These are phyloP conservation scores for Myotis pilosus DNA, from an alignment of 2,797 vertebrate species.

Conservation along the genomic window DNA sequence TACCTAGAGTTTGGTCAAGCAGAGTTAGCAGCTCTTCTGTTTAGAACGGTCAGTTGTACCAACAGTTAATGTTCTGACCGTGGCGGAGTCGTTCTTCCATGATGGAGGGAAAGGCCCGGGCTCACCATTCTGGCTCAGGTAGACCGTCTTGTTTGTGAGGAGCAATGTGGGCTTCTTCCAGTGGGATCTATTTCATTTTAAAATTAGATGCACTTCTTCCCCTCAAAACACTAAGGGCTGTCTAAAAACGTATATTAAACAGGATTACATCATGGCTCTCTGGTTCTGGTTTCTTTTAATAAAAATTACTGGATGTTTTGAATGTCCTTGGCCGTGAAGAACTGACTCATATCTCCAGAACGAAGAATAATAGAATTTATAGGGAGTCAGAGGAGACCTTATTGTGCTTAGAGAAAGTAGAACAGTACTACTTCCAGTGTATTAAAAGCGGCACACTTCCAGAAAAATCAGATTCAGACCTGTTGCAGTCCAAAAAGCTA, in stretches of 20 bases:
- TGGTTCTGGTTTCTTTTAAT: neutral
- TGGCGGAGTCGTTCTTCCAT: neutral
- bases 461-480: constrained; percentile 4
- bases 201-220: neutral
- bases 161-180: neutral
- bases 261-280: neutral
- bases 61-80: neutral
- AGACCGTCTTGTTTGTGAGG: neutral
- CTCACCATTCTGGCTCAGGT: neutral
- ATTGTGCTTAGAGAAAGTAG: neutral
- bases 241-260: neutral
- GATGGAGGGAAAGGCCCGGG: neutral
- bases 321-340: constrained; percentile 40
- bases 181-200: neutral
- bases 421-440: neutral
- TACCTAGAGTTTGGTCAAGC: neutral
- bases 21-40: neutral
- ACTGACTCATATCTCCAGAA: constrained; percentile 45
- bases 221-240: neutral
- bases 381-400: neutral
- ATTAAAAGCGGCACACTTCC: constrained; percentile 56
- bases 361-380: constrained; percentile 47
- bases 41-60: neutral
- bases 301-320: constrained; percentile 44
- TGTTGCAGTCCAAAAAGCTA: neutral